phyloP scores from a whole-genome alignment of 1,140 invertebrate species.

The Zaprionus tsacasi region DNA sequence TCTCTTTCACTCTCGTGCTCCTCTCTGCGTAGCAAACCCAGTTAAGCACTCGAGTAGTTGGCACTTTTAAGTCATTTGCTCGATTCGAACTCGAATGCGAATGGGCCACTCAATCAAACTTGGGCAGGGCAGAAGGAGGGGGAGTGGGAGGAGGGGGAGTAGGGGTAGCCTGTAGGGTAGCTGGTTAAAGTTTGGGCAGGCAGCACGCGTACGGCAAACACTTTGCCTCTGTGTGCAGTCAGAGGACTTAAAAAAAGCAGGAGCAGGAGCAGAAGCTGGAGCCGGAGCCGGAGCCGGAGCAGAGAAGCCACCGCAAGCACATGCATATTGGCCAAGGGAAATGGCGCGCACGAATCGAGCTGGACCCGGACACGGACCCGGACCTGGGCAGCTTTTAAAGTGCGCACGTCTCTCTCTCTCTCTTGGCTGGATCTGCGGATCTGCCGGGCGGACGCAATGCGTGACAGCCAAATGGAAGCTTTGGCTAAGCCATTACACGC shows the following conservation, averaged over 20 bases:
- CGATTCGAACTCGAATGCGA: constrained; percentile 73
- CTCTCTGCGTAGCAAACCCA: constrained; percentile 34
- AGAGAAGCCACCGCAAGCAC: constrained; percentile 8
- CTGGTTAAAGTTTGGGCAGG: constrained; percentile 46
- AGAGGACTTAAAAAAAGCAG: constrained; percentile 28
- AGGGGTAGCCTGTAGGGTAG: too few relatives aligned
- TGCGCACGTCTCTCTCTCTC: constrained; percentile 73
- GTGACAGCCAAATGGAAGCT: constrained; percentile 74
- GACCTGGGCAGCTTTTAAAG: constrained; percentile 55
- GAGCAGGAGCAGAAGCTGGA: not conserved
- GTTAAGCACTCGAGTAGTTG: constrained; percentile 73
- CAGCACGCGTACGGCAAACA: constrained; percentile 66
- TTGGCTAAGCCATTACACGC: constrained; percentile 63
- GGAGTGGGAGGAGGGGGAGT: too few relatives aligned
- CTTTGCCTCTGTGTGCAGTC: constrained; percentile 28
- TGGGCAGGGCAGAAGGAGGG: not conserved
- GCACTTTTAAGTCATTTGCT: constrained; percentile 81
- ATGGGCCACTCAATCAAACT: constrained; percentile 74
- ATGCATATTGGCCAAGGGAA: constrained; percentile 18
- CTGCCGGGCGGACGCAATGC: constrained; percentile 47
- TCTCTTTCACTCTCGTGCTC: not conserved
- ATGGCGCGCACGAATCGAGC: not conserved
- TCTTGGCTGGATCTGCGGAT: constrained; percentile 54
- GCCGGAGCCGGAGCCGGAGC: not conserved
- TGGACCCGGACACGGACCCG: not conserved